Base-by-base conservation (phyloP, 2,113 vertebrate species). In the Oryzias melastigma region DNA sequence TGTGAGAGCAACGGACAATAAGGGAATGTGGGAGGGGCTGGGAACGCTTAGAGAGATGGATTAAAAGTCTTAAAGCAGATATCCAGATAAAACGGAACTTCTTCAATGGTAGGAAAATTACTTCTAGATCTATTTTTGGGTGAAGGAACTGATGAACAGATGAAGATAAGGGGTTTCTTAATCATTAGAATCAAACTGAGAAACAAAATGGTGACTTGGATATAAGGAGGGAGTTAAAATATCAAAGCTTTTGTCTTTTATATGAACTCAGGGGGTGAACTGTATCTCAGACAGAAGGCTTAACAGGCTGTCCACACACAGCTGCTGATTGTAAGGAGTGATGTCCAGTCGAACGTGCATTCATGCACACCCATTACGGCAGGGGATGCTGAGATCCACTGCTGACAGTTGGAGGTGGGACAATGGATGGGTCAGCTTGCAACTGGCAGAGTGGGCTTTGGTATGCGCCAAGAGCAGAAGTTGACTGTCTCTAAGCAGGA, bases 391-490 rank as follows among this genome's bases (percentile, higher is more conserved):
- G 54, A 60, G 68, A 68, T 60, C 62, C 68, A 57, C 75, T 20
- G 44, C 69, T 82, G 87, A 88, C 86, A 91, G 73, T 78, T 87
- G 83, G 67, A 85, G 72, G 78, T 76, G 77, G 75, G 66, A 58
- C 67, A 80, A 85, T 69, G 71, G 75, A 82, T 75, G 79, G 72
- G 66, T 88, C 67, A 42, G 45, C 29, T 62, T 72, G 62, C 54
- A 35, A 54, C 71, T 56, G 77, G 82, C 63, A 55, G 73, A 50
- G 73, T 44, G 63, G 65, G 71, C 27, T 62, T 29, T 59, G 89
- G 87, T 68, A 85, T 89, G 89, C 52, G 67, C 19, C 0, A n/a
- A 18, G 51, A 58, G 68, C 70, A 75, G 55, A 54, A 49, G 79
- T 77, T 72, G 46, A 71, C 76, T 50, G 77, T 81, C 79, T 79